phyloP scores from a whole-genome alignment of 2,113 vertebrate species.

The Anser brachyrhynchus region DNA sequence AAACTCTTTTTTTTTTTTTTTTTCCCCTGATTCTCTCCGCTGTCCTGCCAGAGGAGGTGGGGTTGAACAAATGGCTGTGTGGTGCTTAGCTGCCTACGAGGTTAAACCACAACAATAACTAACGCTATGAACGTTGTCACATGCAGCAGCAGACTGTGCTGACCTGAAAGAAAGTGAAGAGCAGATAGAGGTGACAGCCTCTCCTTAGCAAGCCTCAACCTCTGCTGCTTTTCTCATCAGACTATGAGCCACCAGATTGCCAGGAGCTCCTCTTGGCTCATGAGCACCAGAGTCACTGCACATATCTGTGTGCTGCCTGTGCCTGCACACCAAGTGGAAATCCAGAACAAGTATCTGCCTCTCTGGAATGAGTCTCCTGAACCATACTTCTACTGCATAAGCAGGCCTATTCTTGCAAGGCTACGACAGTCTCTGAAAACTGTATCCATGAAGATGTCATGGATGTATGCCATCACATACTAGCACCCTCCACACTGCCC shows the following conservation, averaged over 20 bases:
- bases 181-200: neutral
- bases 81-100: no score
- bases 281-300: neutral
- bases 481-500: neutral
- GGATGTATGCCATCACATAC: neutral
- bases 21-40: no score
- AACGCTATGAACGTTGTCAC: neutral
- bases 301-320: neutral
- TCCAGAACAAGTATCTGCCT: neutral
- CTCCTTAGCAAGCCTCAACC: neutral
- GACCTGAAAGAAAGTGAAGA: neutral
- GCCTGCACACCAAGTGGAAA: neutral
- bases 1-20: no score
- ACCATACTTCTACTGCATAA: neutral
- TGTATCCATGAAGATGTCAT: neutral
- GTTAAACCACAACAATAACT: no score
- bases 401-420: neutral
- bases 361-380: neutral
- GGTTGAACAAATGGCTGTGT: no score
- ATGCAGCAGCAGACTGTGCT: neutral
- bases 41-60: no score
- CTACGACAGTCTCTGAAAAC: neutral
- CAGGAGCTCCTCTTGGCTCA: neutral
- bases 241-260: neutral
- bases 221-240: neutral